These are phyloP conservation scores for Gulo gulo DNA, from an alignment of 2,113 vertebrate genomes.

Conservation along the genomic window DNA sequence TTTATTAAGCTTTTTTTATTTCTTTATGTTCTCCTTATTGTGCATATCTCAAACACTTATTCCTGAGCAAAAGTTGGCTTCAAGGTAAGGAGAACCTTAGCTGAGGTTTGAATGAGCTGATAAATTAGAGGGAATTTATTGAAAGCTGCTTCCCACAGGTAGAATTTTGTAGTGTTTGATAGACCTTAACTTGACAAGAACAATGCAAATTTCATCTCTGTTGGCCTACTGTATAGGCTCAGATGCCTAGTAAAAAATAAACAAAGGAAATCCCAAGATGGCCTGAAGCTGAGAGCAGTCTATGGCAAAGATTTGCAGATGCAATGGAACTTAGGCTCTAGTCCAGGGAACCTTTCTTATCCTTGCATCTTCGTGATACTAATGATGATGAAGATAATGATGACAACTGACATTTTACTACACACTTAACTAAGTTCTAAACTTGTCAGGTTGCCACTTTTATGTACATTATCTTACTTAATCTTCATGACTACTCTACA, in stretches of 20 bases:
- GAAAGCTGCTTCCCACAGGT: not conserved
- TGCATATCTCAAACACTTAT: not conserved
- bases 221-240: not conserved
- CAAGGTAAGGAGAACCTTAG: not conserved
- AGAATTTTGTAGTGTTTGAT: constrained; percentile 7
- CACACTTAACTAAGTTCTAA: not conserved
- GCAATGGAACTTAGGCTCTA: not conserved
- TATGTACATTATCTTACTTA: not conserved
- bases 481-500: not conserved
- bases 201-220: not conserved
- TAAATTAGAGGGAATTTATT: not conserved
- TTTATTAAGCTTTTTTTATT: not conserved
- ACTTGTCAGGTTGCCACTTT: not conserved
- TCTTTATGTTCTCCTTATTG: not conserved
- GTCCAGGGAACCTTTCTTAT: not conserved
- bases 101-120: not conserved
- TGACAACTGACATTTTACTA: not conserved
- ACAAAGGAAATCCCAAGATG: not conserved
- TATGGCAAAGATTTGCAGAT: not conserved
- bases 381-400: not conserved
- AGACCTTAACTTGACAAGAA: not conserved
- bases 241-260: not conserved
- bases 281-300: not conserved
- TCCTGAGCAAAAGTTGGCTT: not conserved
- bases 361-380: not conserved